phyloP scores from a whole-genome alignment of 2,113 vertebrate species.

The Heterotis niloticus region DNA sequence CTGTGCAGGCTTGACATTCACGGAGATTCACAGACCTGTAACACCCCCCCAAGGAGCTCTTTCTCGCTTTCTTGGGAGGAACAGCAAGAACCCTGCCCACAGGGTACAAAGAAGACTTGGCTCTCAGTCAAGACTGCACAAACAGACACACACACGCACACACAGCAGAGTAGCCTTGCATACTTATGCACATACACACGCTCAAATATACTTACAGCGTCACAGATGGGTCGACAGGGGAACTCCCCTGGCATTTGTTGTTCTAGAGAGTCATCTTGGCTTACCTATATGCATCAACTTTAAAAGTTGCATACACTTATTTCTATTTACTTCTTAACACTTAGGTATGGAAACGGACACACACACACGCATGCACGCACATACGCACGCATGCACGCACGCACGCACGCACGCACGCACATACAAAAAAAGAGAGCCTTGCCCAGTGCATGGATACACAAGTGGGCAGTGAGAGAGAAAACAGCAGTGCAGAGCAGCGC shows the following conservation, averaged over 20 bases:
- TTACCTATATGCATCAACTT: too few species aligned
- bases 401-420: conserved; percentile 24
- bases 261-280: background rate
- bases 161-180: background rate
- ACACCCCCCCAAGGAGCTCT: conserved; percentile 33
- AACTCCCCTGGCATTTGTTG: background rate
- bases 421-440: background rate
- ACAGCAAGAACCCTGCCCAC: conserved; percentile 44
- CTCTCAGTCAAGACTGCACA: conserved; percentile 19
- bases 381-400: conserved; percentile 19
- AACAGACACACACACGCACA: conserved; percentile 1
- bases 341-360: background rate
- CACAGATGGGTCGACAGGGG: background rate
- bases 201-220: background rate
- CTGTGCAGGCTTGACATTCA: conserved; percentile 60
- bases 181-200: background rate
- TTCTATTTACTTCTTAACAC: too few species aligned
- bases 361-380: background rate
- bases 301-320: too few species aligned
- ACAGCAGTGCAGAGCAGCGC: background rate
- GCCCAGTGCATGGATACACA: background rate
- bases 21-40: conserved; percentile 31
- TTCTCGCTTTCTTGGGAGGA: conserved; percentile 54
- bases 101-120: conserved; percentile 45
- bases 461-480: background rate